Evolutionary conservation across 2,888 invertebrate genomes (phyloP), one percentile per base, ranked within the genome.

Genomic region (Pammene fasciana): DNA sequence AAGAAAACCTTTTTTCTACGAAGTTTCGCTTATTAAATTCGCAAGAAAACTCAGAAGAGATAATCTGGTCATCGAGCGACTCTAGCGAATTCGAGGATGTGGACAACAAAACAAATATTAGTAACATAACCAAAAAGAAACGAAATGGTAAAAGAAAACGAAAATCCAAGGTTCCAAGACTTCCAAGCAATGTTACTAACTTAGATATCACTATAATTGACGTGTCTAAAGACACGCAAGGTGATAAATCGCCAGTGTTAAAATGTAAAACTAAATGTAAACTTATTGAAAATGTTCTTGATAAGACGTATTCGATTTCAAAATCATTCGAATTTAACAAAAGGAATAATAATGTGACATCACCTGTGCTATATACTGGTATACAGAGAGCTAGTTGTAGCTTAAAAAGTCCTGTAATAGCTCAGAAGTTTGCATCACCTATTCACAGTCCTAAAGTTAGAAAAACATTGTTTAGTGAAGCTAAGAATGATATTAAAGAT

Each of bases 61-160:
- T 92, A 36, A 81, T 78, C 68, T 90, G 90, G 90, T 86, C 90
- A 13, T 85, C 82, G 4, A 89, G 89, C 72, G 86, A 88, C 18
- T 86, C 88, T 0, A 90, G 89, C 74, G 92, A 89, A 41, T 82
- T 81, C 65, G 90, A 90, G 75, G 82, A 84, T 65, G 64, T 72
- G 10, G 67, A 75, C 10, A 68, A 71, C 50, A 76, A 72, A 50
- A 78, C 77, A 34, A 79, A 75, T 64, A 65, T 74, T 13, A 71
- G 46, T 48, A 80, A 75, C 45, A 59, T 71, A 67, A 70, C 71
- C 26, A 76, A 73, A 9, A 79, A 72, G 71, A 72, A 64, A 34
- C 68, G 65, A 56, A 75, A 67, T 46, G 77, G 77, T 14, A 89
- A 89, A 70, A 82, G 88, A 76, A 91, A 90, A 82, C 85, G 86